A percentile compares a stretch with the other conserved stretches of the same genome.
Conservation (phyloP, 2,113 vertebrate genomes). For the Raja brachyura region DNA sequence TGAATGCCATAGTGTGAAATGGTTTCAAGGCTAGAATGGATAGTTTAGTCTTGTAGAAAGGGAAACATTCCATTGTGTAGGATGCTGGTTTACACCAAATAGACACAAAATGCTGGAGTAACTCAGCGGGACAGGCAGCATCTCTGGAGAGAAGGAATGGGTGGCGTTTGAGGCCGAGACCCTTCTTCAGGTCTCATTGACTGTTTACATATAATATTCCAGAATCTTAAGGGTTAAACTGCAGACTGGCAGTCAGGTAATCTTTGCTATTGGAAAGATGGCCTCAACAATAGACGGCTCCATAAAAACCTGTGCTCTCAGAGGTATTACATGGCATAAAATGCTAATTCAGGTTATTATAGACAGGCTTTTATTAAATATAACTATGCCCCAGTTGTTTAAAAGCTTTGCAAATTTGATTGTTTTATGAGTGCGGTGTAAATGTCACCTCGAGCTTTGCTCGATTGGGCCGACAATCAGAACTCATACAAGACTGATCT, state of each 20-base stretch:
- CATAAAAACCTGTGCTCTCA: slow-evolving; percentile 78
- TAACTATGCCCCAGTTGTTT: slow-evolving; percentile 85
- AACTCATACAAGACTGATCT: slow-evolving; percentile 66
- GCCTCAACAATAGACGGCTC: slow-evolving; percentile 58
- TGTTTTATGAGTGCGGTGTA: slow-evolving; percentile 98
- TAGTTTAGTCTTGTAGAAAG: not conserved
- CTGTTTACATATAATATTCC: slow-evolving; percentile 35
- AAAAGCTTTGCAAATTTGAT: slow-evolving; percentile 79
- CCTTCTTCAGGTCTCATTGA: not conserved
- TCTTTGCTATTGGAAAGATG: slow-evolving; percentile 80
- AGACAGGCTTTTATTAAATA: slow-evolving; percentile 95
- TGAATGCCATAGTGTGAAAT: not conserved
- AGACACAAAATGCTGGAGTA: too few species aligned
- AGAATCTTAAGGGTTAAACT: slow-evolving; percentile 66
- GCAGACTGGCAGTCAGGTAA: slow-evolving; percentile 74
- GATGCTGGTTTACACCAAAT: too few species aligned
- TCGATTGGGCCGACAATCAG: slow-evolving; percentile 71
- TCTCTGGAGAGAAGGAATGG: too few species aligned
- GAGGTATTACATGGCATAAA: slow-evolving; percentile 77
- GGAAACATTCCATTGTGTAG: not conserved
- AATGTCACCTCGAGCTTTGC: slow-evolving; percentile 92
- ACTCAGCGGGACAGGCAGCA: too few species aligned
- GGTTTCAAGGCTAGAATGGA: not conserved
- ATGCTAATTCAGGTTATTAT: slow-evolving; percentile 99
- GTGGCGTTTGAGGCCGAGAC: too few species aligned